These are phyloP conservation scores for Trachelus stipa DNA, from an alignment of 2,888 invertebrate species.

Conservation along the genomic window DNA sequence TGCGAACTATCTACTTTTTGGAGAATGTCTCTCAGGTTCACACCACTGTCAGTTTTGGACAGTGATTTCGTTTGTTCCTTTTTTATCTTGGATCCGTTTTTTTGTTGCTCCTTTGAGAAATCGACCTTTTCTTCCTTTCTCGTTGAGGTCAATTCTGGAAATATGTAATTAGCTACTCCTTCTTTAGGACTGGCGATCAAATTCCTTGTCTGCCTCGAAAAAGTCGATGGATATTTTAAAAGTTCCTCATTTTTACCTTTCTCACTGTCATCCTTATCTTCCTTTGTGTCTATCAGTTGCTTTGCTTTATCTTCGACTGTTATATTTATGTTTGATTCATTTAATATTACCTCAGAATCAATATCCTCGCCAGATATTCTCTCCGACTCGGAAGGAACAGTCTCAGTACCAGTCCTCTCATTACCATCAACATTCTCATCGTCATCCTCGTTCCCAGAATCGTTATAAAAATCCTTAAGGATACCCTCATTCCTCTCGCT, in stretches of 20 bases:
- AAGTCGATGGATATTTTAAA: neutral
- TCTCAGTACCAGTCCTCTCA: neutral
- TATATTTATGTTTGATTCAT: slow-evolving; percentile 32
- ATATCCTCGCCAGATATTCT: neutral
- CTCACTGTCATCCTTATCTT: neutral
- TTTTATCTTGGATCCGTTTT: neutral
- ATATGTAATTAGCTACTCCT: slow-evolving; percentile 39
- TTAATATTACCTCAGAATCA: neutral
- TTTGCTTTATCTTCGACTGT: slow-evolving; percentile 61
- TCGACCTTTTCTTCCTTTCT: slow-evolving; percentile 16
- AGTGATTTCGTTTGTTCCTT: slow-evolving; percentile 4
- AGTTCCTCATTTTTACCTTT: slow-evolving; percentile 37
- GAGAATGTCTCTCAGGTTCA: slow-evolving; percentile 60
- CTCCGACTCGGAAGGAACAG: neutral
- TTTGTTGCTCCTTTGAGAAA: neutral
- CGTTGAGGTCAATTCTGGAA: slow-evolving; percentile 26
- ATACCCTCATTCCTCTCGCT: slow-evolving; percentile 62
- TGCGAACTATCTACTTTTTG: slow-evolving; percentile 51
- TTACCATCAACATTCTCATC: slow-evolving; percentile 39
- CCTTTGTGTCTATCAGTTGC: slow-evolving; percentile 51
- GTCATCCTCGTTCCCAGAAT: slow-evolving; percentile 59
- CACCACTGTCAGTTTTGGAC: slow-evolving; percentile 29
- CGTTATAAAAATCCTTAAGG: slow-evolving; percentile 52
- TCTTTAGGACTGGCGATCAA: slow-evolving; percentile 11
- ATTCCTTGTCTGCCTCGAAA: slow-evolving; percentile 1